Evolutionary conservation across 1,140 invertebrate genomes (phyloP), one percentile per base, ranked within the genome.

Genomic region (Aphaenogaster ashmeadi): DNA sequence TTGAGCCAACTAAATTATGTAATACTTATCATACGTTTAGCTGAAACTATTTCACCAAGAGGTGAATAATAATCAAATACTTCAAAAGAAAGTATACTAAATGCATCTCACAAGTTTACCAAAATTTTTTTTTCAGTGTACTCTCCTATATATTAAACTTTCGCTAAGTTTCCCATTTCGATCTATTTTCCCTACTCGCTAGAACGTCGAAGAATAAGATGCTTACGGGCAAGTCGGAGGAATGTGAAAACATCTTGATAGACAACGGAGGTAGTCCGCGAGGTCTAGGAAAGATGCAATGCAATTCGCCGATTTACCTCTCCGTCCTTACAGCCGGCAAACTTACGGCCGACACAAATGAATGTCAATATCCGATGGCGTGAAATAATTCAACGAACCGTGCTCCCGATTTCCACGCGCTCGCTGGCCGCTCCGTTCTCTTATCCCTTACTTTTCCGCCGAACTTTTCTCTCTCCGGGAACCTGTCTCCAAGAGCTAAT

Each of bases 381-480:
- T 78, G 80, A 88, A 89, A 89, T 89, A 89, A 89, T 89, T 89
- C 88, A 89, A 75, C 87, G 88, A 60, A 41, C 81, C 71, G 66
- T 86, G 50, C 52, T 88, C 69, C 79, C 56, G 60, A 87, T 87
- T 81, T 83, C 75, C 33, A 58, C 58, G 33, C 47, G 69, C 52
- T 67, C 27, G 44, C 58, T 58, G 3, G 41, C 47, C 41, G 78
- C 64, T 64, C 71, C 81, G 18, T 74, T 83, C 80, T 81, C 64
- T 60, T 81, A 86, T 77, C 71, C 72, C 41, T 86, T 79, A 80
- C 84, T 69, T 50, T 69, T 38, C 33, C 38, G 18, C 60, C 56
- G 9, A 84, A 84, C 80, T 84, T 84, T 84, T 86, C 75, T 87
- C 72, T 88, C 67, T 54, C 41, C 6, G 56, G 54, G n/a, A 77